Conservation (phyloP, 2,888 invertebrate genomes). For the Tinea trinotella region DNA sequence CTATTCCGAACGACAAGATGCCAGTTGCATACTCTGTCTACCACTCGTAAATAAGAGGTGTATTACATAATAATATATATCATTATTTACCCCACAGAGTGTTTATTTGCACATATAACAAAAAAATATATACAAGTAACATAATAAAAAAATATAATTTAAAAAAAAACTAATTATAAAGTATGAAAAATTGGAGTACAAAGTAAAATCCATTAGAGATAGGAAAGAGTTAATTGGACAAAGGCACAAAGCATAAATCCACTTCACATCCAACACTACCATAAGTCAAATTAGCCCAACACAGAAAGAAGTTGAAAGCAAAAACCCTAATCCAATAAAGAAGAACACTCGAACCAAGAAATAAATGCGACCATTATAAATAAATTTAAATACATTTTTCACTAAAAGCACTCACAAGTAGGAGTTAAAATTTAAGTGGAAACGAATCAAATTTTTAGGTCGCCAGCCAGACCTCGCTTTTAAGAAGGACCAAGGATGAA, state of each 20-base stretch:
- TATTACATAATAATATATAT: no score
- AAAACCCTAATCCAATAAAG: background rate
- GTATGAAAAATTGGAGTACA: no score
- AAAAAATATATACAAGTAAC: no score
- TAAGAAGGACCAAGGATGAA: slow-evolving; percentile 55
- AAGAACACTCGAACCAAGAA: background rate
- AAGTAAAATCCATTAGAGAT: background rate
- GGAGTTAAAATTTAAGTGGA: slow-evolving; percentile 45
- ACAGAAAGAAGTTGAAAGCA: background rate
- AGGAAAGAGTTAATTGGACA: background rate
- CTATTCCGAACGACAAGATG: no score
- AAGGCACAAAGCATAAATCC: background rate
- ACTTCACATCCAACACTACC: background rate
- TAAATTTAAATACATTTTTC: slow-evolving; percentile 19
- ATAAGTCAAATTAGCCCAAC: background rate
- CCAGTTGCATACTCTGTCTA: no score
- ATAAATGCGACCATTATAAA: slow-evolving; percentile 6
- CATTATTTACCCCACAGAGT: no score
- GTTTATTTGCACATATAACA: no score
- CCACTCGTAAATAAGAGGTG: no score
- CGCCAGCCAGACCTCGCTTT: slow-evolving; percentile 32
- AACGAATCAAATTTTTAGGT: slow-evolving; percentile 47
- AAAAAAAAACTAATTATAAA: no score
- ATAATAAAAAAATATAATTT: no score
- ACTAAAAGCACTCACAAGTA: slow-evolving; percentile 32